Evolutionary conservation across 2,113 vertebrate species (phyloP).

Genomic region (Pithys albifrons): DNA sequence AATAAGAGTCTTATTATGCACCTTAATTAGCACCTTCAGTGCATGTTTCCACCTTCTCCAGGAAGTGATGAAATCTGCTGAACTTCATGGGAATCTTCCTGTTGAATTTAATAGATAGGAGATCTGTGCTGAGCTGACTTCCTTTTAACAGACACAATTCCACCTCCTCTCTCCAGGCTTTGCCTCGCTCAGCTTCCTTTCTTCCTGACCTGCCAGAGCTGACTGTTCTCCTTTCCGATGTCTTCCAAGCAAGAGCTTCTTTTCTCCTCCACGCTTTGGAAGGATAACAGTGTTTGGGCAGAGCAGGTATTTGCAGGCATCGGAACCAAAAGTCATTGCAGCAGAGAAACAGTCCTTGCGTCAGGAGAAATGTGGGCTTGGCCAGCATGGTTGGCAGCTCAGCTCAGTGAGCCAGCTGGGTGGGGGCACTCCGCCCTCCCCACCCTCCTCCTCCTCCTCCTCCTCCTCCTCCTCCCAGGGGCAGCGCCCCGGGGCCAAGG

Average conservation of each 20-base stretch:
- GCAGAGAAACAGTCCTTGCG: not conserved
- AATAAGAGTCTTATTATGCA: not conserved
- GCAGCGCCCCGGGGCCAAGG: not conserved
- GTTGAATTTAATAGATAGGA: not conserved
- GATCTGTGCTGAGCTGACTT: not conserved
- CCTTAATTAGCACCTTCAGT: conserved; percentile 40
- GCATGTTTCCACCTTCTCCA: not conserved
- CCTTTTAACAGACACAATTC: not conserved
- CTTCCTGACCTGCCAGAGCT: not conserved
- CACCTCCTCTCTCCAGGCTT: not conserved
- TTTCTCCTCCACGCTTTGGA: not conserved
- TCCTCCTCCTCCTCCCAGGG: conserved; percentile 8
- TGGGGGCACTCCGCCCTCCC: not conserved
- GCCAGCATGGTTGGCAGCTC: not conserved
- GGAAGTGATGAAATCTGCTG: conserved; percentile 7
- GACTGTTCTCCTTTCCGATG: not conserved
- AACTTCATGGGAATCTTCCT: not conserved
- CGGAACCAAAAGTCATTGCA: not conserved
- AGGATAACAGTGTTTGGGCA: not conserved
- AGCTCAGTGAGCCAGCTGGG: conserved; percentile 5
- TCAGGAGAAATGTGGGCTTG: conserved; percentile 2
- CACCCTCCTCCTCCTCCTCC: conserved; percentile 25
- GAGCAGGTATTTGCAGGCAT: not conserved
- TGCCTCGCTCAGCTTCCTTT: not conserved
- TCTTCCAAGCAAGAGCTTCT: not conserved